Evolutionary conservation across 2,113 vertebrate species (phyloP), one percentile per base, ranked within the genome.

Genomic region (Eurypyga helias): DNA sequence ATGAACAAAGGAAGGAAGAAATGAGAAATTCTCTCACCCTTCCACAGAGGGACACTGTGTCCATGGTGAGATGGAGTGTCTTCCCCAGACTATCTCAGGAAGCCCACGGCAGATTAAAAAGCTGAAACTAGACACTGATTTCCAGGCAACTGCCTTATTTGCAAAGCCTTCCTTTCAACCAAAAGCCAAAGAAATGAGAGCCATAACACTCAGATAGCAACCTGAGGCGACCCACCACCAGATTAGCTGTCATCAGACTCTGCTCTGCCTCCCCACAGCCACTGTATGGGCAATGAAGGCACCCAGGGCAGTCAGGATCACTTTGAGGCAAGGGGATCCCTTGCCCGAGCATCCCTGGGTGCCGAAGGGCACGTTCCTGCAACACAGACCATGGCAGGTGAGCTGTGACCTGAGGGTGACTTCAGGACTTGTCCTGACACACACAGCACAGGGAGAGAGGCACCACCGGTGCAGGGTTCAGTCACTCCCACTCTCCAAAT

Each of bases 1-100:
- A 75, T 62, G 60, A 93, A 94, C 86, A 94, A 96, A 96, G 52
- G 72, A 67, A 96, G 86, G 94, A 97, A 78, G 90, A 95, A 90
- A 87, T 29, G 71, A 45, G 43, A 83, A 92, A 90, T 90, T 89
- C 34, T 73, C 85, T 76, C 6, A 49, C 81, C 85, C 67, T n/a
- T 62, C 57, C 64, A 21, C 57, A 89, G 60, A 13, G 34, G 73
- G 87, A 51, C 34, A 57, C 51, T 29, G 36, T 31, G 45, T 1
- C 66, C 76, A 66, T 1, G 1, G n/a, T 2, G 34, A 64, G 57
- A 78, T 87, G 94, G 26, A 84, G n/a, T 5, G 45, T 18, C 76
- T 96, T 95, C 93, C 96, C 86, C 93, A 96, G 7, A 21, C 76
- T 78, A 0, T 2, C 72, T 75, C 95, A 94, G 95, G 93, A 94